Evolutionary conservation across 2,888 invertebrate genomes (phyloP).

Genomic region (Camptogramma bilineatum): DNA sequence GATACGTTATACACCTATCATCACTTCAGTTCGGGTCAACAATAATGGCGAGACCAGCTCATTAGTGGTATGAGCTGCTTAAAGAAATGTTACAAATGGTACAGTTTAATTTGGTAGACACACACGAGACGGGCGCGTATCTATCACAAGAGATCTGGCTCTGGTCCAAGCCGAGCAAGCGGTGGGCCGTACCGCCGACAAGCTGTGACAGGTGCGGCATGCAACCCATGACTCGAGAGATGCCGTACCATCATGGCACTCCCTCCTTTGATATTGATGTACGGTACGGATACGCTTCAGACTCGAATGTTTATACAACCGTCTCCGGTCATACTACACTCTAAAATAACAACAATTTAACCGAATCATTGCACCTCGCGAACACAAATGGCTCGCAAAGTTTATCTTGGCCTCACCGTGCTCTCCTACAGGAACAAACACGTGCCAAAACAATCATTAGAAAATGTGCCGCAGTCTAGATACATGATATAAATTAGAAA

Average conservation of each 20-base stretch:
- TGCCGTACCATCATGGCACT: conserved; percentile 62
- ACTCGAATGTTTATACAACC: conserved; percentile 52
- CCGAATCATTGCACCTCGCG: conserved; percentile 40
- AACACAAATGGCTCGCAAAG: conserved; percentile 44
- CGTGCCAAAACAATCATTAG: conserved; percentile 69
- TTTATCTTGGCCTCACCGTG: conserved; percentile 58
- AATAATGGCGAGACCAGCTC: conserved; percentile 63
- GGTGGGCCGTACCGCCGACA: conserved; percentile 81
- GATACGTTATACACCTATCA: conserved; percentile 35
- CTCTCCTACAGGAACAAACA: conserved; percentile 59
- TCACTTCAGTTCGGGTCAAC: conserved; percentile 42
- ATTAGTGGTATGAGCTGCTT: conserved; percentile 75
- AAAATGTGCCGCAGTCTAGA: conserved; percentile 64
- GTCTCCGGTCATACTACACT: conserved; percentile 43
- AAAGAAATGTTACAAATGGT: conserved; percentile 81
- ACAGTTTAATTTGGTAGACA: conserved; percentile 84
- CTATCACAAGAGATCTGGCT: conserved; percentile 80
- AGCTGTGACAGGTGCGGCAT: conserved; percentile 81
- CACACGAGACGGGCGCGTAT: conserved; percentile 78
- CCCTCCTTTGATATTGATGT: conserved; percentile 66
- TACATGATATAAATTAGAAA: conserved; percentile 70
- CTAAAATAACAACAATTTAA: conserved; percentile 48
- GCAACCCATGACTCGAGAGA: conserved; percentile 79
- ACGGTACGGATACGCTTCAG: conserved; percentile 53
- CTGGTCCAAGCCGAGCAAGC: conserved; percentile 77